Evolutionary conservation across 1,140 invertebrate species (phyloP).

Genomic region (Pseudachorutes palmiensis): DNA sequence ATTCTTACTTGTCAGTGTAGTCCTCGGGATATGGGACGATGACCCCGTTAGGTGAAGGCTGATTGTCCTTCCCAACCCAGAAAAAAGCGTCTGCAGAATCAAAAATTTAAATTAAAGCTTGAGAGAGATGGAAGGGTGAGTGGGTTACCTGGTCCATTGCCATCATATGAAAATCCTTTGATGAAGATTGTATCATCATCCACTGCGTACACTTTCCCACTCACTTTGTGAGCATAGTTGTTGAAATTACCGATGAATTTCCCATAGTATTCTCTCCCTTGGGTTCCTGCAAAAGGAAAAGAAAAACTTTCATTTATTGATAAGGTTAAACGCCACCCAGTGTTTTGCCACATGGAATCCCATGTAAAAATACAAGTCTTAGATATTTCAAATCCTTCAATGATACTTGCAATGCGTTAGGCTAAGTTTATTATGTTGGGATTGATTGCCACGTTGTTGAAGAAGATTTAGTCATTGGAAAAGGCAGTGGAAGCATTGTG

Average conservation of each 20-base stretch:
- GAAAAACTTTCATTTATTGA: neutral
- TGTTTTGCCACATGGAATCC: too few species aligned
- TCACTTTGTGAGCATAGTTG: conserved; percentile 65
- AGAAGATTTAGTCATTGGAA: too few species aligned
- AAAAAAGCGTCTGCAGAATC: conserved; percentile 63
- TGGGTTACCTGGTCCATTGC: conserved; percentile 61
- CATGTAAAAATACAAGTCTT: neutral
- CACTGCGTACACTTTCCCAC: conserved; percentile 63
- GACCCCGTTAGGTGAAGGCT: conserved; percentile 66
- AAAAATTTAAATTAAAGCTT: neutral
- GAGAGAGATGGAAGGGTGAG: neutral
- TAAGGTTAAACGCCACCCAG: too few species aligned
- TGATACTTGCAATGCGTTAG: too few species aligned
- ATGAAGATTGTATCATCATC: conserved; percentile 80
- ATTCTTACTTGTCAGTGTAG: conserved; percentile 56
- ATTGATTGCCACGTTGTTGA: too few species aligned
- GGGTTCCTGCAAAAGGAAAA: neutral
- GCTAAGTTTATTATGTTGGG: too few species aligned
- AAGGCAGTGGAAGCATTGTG: too few species aligned
- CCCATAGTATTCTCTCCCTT: conserved; percentile 53
- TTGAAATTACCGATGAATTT: conserved; percentile 57
- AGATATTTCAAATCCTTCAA: too few species aligned
- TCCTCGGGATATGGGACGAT: conserved; percentile 78
- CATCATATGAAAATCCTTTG: conserved; percentile 76
- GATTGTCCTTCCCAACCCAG: conserved; percentile 69